Base-by-base conservation (phyloP, 2,888 invertebrate genomes). In the Uloborus plumipes region DNA sequence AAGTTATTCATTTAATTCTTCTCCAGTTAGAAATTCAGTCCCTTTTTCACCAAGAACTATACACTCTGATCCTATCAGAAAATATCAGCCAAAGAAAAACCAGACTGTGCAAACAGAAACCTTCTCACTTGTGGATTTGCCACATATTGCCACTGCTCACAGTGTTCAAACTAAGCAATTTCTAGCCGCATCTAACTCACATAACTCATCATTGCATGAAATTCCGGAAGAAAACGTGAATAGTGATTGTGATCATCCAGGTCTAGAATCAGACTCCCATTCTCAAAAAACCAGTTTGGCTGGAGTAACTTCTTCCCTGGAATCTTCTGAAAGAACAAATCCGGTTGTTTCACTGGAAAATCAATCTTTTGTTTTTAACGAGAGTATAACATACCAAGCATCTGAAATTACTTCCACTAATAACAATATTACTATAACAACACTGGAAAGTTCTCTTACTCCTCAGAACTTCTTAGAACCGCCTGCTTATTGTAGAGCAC, bases 401-500 rank as follows among this genome's bases (percentile, higher is more conserved):
- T 62, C 73, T 49, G 69, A 74, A 80, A 31, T 74, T 6, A 74
- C 64, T 49, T 20, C 61, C 2, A 16, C 50, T 15, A 58, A 20
- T 31, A 58, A 64, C 18, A 74, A 74, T 64, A 20, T 62, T 31
- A 47, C 31, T 14, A 13, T 69, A 11, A 47, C 53, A 22, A 47
- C 67, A 16, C 6, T 53, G 2, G 62, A 67, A 20, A 65, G 14
- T 74, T 81, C 69, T 69, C 0, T n/a, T 31, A 81, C 80, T 16
- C 80, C 80, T 59, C 69, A 70, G 7, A 58, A 70, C 55, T 22
- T 18, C 13, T 26, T 11, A n/a, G 70, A 81, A 13, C 74, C 80
- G n/a, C 80, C 74, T 26, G 18, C 49, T 2, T 81, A 81, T 70
- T 26, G 15, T 20, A 55, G 80, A 26, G 74, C 80, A 1, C 80